Conservation (phyloP, 2,797 vertebrate species). For the Peromyscus nudipes region DNA sequence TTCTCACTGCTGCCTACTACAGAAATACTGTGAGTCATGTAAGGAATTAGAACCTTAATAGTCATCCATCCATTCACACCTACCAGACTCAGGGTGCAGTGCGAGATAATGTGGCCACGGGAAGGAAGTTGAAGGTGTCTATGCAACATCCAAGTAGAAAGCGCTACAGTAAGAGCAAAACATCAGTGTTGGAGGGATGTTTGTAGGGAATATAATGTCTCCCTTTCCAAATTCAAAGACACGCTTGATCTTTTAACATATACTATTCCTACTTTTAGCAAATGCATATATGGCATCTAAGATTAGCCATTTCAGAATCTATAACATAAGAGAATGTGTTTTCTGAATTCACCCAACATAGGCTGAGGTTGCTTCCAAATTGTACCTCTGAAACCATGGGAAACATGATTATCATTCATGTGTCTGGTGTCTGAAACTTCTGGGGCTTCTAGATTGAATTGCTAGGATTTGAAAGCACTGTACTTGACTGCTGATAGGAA, state of each 20-base stretch:
- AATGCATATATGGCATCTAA: neutral
- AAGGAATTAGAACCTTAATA: constrained; percentile 58
- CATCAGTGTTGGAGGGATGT: neutral
- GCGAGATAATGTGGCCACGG: neutral
- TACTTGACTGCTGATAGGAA: neutral
- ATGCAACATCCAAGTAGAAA: neutral
- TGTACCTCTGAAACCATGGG: neutral
- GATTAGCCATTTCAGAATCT: neutral
- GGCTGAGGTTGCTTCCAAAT: constrained; percentile 9
- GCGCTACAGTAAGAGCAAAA: neutral
- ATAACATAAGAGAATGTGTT: neutral
- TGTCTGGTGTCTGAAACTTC: neutral
- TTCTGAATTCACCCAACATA: constrained; percentile 42
- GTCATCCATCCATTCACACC: neutral
- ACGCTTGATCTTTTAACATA: constrained; percentile 1
- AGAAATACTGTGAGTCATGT: constrained; percentile 8
- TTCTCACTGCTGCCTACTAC: neutral
- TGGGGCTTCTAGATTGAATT: constrained; percentile 8
- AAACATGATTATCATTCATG: constrained; percentile 14
- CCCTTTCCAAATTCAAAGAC: constrained; percentile 12
- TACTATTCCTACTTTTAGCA: neutral
- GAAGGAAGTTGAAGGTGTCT: neutral
- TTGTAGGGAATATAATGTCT: neutral
- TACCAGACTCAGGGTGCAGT: neutral
- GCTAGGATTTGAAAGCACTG: constrained; percentile 9